Evolutionary conservation across 1,140 invertebrate genomes (phyloP).

Genomic region (Cydia splendana): DNA sequence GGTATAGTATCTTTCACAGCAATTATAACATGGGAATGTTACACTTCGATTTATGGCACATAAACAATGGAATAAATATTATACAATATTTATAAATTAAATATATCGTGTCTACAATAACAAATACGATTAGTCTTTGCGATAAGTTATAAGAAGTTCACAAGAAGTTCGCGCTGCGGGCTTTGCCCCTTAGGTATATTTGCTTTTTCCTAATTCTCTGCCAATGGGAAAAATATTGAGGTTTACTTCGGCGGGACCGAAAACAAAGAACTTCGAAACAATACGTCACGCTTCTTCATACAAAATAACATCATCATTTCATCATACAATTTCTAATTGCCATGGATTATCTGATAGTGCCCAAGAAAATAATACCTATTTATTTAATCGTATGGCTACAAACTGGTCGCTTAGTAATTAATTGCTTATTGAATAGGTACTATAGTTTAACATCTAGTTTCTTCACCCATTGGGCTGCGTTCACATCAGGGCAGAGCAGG

Average conservation of each 20-base stretch:
- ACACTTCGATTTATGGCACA: too few relatives aligned
- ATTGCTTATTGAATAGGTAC: too few relatives aligned
- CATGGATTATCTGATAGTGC: background rate
- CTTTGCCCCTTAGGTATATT: constrained; percentile 43
- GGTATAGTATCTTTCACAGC: too few relatives aligned
- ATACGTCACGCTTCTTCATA: background rate
- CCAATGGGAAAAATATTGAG: constrained; percentile 51
- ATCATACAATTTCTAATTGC: background rate
- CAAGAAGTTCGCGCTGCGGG: constrained; percentile 37
- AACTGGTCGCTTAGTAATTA: too few relatives aligned
- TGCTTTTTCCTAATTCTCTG: constrained; percentile 53
- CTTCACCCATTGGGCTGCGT: too few relatives aligned
- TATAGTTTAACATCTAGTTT: too few relatives aligned
- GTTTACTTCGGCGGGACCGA: constrained; percentile 16
- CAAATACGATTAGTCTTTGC: constrained; percentile 38
- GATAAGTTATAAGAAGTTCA: constrained; percentile 53
- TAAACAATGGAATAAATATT: too few relatives aligned
- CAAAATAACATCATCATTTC: background rate
- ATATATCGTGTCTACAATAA: background rate
- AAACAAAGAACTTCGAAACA: constrained; percentile 8
- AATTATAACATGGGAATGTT: too few relatives aligned
- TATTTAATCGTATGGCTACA: too few relatives aligned
- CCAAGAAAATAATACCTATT: background rate
- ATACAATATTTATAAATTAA: background rate
- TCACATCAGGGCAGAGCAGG: too few relatives aligned